Evolutionary conservation across 2,888 invertebrate species (phyloP).

Genomic region (Seira musarum): DNA sequence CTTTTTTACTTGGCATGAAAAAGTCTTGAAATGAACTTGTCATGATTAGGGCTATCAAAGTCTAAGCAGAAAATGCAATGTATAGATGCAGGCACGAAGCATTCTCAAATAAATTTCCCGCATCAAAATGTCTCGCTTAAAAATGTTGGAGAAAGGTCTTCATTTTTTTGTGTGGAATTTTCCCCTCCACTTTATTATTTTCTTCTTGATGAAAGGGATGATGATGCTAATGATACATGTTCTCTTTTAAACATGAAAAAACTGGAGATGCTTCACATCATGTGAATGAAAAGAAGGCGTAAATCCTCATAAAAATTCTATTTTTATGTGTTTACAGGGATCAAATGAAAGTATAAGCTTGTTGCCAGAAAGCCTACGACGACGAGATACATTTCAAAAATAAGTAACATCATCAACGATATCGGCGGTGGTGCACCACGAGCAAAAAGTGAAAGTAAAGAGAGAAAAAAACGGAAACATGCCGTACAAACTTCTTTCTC

Average conservation of each 20-base stretch:
- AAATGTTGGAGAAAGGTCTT: no score
- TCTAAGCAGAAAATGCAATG: no score
- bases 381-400: neutral
- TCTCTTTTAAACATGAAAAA: conserved; percentile 12
- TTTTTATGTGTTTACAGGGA: conserved; percentile 65
- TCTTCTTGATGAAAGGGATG: conserved; percentile 1
- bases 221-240: conserved; percentile 11
- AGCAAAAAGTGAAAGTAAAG: conserved; percentile 11
- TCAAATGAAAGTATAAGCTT: conserved; percentile 57
- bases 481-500: conserved; percentile 20
- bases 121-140: no score
- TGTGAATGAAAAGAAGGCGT: conserved; percentile 39
- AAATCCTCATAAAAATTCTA: conserved; percentile 66
- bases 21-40: no score
- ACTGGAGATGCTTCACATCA: conserved; percentile 23
- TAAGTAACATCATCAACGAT: conserved; percentile 8
- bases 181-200: conserved; percentile 11
- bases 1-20: no score
- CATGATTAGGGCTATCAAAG: no score
- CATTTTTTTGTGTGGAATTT: no score
- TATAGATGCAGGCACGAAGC: no score
- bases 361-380: conserved; percentile 39
- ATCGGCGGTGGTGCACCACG: conserved; percentile 20
- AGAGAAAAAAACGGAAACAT: conserved; percentile 43
- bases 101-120: no score